These are phyloP conservation scores for Calameuta filiformis DNA, from an alignment of 2,888 invertebrate genomes.

Conservation along the genomic window DNA sequence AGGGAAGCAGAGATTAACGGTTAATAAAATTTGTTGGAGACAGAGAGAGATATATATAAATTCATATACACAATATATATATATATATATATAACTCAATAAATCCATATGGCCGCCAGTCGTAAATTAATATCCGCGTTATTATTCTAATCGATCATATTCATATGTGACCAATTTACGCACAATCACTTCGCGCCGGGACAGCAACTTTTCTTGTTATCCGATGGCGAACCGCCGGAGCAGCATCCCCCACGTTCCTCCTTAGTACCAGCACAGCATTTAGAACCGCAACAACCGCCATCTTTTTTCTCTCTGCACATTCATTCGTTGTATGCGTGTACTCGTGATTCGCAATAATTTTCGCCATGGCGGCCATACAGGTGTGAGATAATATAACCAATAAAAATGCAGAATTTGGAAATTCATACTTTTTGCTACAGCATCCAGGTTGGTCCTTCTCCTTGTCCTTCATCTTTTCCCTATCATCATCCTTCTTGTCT, in stretches of 20 bases:
- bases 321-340: slow-evolving; percentile 26
- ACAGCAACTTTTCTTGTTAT: slow-evolving; percentile 26
- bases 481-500: slow-evolving; percentile 40
- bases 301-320: slow-evolving; percentile 47
- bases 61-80: no score
- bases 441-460: slow-evolving; percentile 45
- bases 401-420: not conserved
- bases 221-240: slow-evolving; percentile 21
- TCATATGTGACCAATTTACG: not conserved
- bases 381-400: slow-evolving; percentile 8
- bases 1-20: not conserved
- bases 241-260: slow-evolving; percentile 46
- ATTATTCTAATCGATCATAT: not conserved
- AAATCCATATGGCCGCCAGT: not conserved
- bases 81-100: no score
- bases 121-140: not conserved
- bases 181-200: not conserved
- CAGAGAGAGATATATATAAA: not conserved
- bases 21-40: not conserved
- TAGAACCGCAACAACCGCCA: slow-evolving; percentile 47
- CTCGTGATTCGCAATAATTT: slow-evolving; percentile 12
- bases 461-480: slow-evolving; percentile 24
- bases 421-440: slow-evolving; percentile 47
- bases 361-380: slow-evolving; percentile 31
- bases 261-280: slow-evolving; percentile 45